phyloP scores from a whole-genome alignment of 2,888 invertebrate genomes.

The Xanthorhoe spadicearia region DNA sequence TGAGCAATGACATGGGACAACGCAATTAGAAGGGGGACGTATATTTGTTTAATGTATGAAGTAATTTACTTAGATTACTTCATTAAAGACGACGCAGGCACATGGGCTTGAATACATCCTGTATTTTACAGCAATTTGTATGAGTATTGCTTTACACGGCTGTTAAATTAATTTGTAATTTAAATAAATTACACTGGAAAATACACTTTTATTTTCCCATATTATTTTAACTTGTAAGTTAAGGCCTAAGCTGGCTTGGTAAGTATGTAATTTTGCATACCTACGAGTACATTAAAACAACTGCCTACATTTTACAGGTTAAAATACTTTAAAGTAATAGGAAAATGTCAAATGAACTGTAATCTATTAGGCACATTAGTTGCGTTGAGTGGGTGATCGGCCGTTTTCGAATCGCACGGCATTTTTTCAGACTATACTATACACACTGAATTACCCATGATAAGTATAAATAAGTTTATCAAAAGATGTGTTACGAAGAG shows the following conservation, averaged over 20 bases:
- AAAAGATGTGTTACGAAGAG: not conserved
- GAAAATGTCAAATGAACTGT: conserved; percentile 1
- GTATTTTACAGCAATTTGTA: not conserved
- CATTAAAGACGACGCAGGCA: not conserved
- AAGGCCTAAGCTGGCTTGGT: not conserved
- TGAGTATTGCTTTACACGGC: not conserved
- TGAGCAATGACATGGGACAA: conserved; percentile 1
- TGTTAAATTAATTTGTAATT: not conserved
- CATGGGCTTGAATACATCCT: not conserved
- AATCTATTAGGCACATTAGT: not conserved
- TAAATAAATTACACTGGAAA: not conserved
- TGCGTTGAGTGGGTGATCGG: not conserved
- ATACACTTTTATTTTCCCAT: not conserved
- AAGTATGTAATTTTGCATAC: no score
- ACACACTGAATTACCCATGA: not conserved
- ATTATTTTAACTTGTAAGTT: not conserved
- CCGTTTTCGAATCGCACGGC: not conserved
- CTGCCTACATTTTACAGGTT: not conserved
- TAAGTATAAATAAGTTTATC: not conserved
- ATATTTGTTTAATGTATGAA: conserved; percentile 17
- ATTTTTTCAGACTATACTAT: not conserved
- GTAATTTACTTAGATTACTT: conserved; percentile 15
- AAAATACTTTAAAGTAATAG: not conserved
- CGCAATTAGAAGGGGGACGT: conserved; percentile 13
- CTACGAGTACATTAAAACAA: not conserved